These are phyloP conservation scores for Masnerella sp. DNA, from an alignment of 2,888 invertebrate species.

Conservation along the genomic window DNA sequence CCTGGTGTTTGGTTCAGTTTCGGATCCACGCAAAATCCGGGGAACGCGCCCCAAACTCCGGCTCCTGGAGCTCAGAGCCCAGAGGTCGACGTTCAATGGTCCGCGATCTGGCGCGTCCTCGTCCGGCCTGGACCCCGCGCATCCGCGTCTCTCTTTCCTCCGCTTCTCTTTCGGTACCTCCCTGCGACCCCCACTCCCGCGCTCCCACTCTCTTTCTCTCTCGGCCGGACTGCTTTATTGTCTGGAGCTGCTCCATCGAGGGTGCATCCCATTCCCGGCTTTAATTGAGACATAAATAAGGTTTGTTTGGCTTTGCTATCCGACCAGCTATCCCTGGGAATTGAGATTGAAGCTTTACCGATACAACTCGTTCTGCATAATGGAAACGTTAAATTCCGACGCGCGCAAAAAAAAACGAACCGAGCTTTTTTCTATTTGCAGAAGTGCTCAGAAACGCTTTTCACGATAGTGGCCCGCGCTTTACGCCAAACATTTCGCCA, in stretches of 20 bases:
- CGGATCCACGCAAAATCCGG: conserved; percentile 68
- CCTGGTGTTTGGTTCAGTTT: conserved; percentile 72
- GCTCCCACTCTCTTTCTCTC: conserved; percentile 46
- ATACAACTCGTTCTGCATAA: conserved; percentile 77
- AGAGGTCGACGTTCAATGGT: conserved; percentile 77
- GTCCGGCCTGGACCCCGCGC: conserved; percentile 62
- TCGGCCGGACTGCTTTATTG: conserved; percentile 71
- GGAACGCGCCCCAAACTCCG: conserved; percentile 60
- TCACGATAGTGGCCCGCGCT: conserved; percentile 51
- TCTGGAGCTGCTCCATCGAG: conserved; percentile 77
- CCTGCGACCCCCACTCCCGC: conserved; percentile 48
- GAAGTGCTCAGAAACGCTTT: conserved; percentile 59
- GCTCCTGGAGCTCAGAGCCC: conserved; percentile 69
- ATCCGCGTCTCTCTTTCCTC: conserved; percentile 60
- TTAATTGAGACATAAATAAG: conserved; percentile 79
- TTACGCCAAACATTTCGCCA: conserved; percentile 56
- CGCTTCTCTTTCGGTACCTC: conserved; percentile 50
- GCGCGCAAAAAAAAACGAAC: conserved; percentile 59
- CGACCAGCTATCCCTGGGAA: conserved; percentile 75
- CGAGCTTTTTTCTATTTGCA: conserved; percentile 60
- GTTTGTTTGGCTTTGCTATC: conserved; percentile 78
- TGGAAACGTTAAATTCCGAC: conserved; percentile 74
- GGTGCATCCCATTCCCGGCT: conserved; percentile 78
- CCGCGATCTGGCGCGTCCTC: conserved; percentile 70
- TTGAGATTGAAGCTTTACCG: conserved; percentile 76